Conservation (phyloP, 2,888 invertebrate species). For the Drosophila heteroneura region DNA sequence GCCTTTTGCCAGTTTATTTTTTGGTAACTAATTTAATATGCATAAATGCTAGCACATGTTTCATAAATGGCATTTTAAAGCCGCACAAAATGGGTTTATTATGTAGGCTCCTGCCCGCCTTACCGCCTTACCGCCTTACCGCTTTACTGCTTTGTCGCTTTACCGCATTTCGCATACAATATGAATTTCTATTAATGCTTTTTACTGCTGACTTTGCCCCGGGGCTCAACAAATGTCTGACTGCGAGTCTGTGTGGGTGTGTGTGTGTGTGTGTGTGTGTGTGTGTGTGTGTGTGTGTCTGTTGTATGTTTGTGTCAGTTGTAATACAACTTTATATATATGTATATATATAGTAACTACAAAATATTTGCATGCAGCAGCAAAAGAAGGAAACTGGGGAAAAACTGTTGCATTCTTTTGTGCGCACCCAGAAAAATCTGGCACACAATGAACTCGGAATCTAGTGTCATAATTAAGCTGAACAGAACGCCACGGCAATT, state of each 20-base stretch:
- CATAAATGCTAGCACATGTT: constrained; percentile 80
- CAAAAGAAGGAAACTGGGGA: constrained; percentile 6
- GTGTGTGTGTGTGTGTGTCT: constrained; percentile 2
- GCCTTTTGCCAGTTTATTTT: constrained; percentile 72
- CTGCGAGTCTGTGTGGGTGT: background rate
- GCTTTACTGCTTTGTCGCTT: background rate
- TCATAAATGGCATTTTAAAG: constrained; percentile 82
- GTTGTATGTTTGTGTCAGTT: constrained; percentile 9
- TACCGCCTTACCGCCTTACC: constrained; percentile 6
- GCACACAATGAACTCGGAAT: constrained; percentile 54
- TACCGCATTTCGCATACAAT: constrained; percentile 59
- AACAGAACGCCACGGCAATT: constrained; percentile 41
- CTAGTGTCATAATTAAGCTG: constrained; percentile 68
- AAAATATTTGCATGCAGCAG: constrained; percentile 26
- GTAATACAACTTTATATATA: background rate
- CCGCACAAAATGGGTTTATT: constrained; percentile 76
- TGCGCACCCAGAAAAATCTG: constrained; percentile 22
- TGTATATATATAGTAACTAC: constrained; percentile 13
- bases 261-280: background rate
- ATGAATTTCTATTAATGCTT: constrained; percentile 67
- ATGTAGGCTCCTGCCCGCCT: constrained; percentile 48
- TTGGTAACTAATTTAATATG: constrained; percentile 75
- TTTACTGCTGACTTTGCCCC: constrained; percentile 36
- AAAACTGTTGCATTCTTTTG: constrained; percentile 65
- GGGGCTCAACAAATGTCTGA: constrained; percentile 17